phyloP scores from a whole-genome alignment of 1,140 invertebrate species.

The Asbolus verrucosus region DNA sequence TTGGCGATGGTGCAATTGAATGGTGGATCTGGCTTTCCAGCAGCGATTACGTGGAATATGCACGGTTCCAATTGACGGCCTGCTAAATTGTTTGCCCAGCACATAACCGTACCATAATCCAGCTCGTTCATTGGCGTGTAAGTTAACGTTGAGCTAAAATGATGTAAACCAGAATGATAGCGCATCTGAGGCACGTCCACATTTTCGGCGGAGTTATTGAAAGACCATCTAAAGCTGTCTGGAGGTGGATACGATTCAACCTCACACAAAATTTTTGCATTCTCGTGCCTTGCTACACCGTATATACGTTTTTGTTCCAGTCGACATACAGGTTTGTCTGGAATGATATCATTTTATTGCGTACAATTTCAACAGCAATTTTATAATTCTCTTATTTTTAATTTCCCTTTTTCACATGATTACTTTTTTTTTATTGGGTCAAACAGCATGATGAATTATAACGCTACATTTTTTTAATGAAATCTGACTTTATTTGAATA shows the following conservation, averaged over 20 bases:
- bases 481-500: no score
- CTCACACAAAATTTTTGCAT: slow-evolving; percentile 83
- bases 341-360: slow-evolving; percentile 51
- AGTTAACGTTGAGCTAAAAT: slow-evolving; percentile 77
- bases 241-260: slow-evolving; percentile 89
- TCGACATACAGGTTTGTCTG: slow-evolving; percentile 89
- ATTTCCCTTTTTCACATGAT: no score
- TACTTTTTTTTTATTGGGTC: no score
- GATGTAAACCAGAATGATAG: slow-evolving; percentile 71
- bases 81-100: slow-evolving; percentile 75
- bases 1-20: slow-evolving; percentile 84
- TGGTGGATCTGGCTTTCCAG: slow-evolving; percentile 83
- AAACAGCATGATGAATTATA: no score
- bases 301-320: slow-evolving; percentile 83
- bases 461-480: no score
- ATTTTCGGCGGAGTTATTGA: slow-evolving; percentile 88
- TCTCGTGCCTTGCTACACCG: slow-evolving; percentile 86
- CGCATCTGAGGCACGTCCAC: slow-evolving; percentile 77
- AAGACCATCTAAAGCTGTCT: slow-evolving; percentile 87
- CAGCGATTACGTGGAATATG: slow-evolving; percentile 79
- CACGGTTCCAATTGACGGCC: slow-evolving; percentile 78
- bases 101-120: slow-evolving; percentile 78
- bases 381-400: no score
- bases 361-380: slow-evolving; percentile 6
- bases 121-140: slow-evolving; percentile 84